Evolutionary conservation across 1,140 invertebrate genomes (phyloP).

Genomic region (Papilio aristodemus): DNA sequence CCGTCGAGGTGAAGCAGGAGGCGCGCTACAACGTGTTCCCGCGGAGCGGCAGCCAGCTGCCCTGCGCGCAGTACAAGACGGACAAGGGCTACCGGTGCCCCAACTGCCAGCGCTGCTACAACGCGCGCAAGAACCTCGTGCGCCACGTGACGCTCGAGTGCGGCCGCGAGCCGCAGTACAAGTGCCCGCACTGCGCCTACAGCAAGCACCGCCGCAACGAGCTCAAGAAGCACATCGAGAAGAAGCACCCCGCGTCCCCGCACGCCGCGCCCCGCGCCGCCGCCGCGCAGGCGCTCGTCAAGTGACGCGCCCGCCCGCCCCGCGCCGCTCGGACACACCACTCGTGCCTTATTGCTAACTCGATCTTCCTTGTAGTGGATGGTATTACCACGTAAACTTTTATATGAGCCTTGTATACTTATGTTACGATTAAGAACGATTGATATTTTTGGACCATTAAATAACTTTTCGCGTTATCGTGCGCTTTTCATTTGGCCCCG

Average conservation of each 20-base stretch:
- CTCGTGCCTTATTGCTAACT: constrained; percentile 55
- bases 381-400: constrained; percentile 58
- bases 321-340: constrained; percentile 11
- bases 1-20: constrained; percentile 41
- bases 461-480: constrained; percentile 51
- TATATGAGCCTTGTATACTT: constrained; percentile 70
- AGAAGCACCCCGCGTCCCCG: constrained; percentile 71
- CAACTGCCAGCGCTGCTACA: constrained; percentile 81
- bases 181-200: constrained; percentile 83
- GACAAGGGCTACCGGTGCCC: constrained; percentile 75
- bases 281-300: constrained; percentile 36
- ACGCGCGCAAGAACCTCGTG: constrained; percentile 82
- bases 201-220: constrained; percentile 80
- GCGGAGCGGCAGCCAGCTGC: constrained; percentile 49
- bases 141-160: constrained; percentile 85
- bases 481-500: constrained; percentile 55
- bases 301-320: constrained; percentile 24
- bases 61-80: constrained; percentile 73
- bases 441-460: constrained; percentile 74
- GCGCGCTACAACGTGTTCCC: constrained; percentile 59
- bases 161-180: constrained; percentile 84
- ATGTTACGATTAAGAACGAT: constrained; percentile 55
- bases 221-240: constrained; percentile 81
- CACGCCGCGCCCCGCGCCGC: constrained; percentile 36
- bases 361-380: constrained; percentile 69